Conservation (phyloP, 2,888 invertebrate species). For the Lycophotia porphyrea region DNA sequence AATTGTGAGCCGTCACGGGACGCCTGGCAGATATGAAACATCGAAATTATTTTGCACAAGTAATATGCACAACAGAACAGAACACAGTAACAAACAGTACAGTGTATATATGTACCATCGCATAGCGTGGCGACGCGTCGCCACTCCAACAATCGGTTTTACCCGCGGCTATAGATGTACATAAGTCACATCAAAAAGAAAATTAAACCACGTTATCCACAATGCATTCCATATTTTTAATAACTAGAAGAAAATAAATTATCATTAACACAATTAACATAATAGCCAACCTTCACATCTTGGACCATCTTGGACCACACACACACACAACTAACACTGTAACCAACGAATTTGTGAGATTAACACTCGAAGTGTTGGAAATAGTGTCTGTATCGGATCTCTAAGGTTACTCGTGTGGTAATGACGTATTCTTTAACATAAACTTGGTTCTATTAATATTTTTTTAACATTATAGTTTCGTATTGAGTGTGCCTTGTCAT, state of each 20-base stretch:
- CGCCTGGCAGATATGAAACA: no score
- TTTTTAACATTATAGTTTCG: conserved; percentile 5
- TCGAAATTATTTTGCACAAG: no score
- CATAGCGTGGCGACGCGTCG: no score
- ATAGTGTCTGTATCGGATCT: conserved; percentile 60
- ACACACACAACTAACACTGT: conserved; percentile 64
- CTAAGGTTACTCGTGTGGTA: neutral
- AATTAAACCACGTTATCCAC: no score
- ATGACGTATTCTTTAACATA: conserved; percentile 23
- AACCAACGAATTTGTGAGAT: conserved; percentile 75
- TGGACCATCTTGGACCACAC: conserved; percentile 39
- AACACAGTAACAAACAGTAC: no score
- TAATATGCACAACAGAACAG: no score
- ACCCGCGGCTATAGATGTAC: no score
- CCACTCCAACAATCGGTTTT: no score
- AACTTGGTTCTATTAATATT: neutral
- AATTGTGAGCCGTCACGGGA: no score
- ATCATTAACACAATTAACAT: neutral
- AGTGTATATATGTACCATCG: no score
- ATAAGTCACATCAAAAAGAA: no score
- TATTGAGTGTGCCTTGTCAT: neutral
- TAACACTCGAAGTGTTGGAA: conserved; percentile 70
- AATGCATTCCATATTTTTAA: no score
- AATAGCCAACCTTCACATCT: neutral
- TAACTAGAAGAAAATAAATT: neutral